Conservation (phyloP, 2,888 invertebrate genomes). For the Oxystoma pomonae region DNA sequence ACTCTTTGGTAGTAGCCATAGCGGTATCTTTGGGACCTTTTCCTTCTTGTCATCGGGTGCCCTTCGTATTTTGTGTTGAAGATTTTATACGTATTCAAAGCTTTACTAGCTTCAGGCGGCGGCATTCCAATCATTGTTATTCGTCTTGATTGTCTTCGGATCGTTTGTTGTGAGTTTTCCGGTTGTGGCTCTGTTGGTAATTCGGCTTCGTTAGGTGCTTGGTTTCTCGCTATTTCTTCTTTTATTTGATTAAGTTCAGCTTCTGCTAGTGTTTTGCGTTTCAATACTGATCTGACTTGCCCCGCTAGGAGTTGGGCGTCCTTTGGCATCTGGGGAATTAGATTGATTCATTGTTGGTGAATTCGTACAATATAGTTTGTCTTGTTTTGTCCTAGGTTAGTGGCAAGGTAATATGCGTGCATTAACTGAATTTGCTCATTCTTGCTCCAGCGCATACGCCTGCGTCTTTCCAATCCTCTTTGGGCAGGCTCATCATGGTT, state of each 20-base stretch:
- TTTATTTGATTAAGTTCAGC: not conserved
- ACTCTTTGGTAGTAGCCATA: conserved; percentile 1
- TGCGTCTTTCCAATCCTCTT: not conserved
- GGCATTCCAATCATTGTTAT: not conserved
- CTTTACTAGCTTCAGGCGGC: not conserved
- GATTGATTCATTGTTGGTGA: not conserved
- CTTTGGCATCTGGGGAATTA: not conserved
- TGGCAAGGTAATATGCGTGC: conserved; percentile 1
- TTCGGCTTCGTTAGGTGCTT: not conserved
- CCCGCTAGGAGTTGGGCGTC: conserved; percentile 1
- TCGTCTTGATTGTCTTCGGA: conserved; percentile 3
- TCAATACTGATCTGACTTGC: conserved; percentile 2
- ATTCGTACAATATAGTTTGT: conserved; percentile 2
- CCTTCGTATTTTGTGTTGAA: not conserved
- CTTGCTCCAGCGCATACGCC: conserved; percentile 4
- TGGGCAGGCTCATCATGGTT: conserved; percentile 1
- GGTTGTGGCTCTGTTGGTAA: not conserved
- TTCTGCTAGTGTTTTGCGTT: conserved; percentile 1
- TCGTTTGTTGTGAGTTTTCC: not conserved
- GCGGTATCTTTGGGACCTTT: not conserved
- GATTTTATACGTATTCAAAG: not conserved
- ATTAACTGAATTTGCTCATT: not conserved
- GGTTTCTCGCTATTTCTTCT: not conserved
- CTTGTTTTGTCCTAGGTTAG: conserved; percentile 2
- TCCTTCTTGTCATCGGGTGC: conserved; percentile 1